These are phyloP conservation scores for Amniataba percoides DNA, from an alignment of 2,797 vertebrate genomes.

Conservation along the genomic window DNA sequence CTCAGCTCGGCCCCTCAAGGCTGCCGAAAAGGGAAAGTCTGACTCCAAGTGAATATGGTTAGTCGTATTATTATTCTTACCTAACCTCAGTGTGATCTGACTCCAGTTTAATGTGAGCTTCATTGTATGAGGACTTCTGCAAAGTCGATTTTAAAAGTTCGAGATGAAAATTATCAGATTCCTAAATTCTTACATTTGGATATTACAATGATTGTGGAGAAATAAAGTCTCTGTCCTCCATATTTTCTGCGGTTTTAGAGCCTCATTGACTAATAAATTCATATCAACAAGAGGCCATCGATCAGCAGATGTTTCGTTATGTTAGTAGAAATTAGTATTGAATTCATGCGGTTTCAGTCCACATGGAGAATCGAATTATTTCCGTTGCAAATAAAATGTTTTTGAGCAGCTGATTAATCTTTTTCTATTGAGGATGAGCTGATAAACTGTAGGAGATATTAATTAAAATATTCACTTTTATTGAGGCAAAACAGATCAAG, in stretches of 20 bases:
- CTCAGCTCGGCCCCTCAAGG: slow-evolving; percentile 37
- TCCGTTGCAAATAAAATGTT: not conserved
- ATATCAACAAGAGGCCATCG: not conserved
- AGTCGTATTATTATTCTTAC: slow-evolving; percentile 35
- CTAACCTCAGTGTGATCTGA: slow-evolving; percentile 13
- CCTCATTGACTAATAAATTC: not conserved
- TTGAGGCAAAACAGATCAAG: not conserved
- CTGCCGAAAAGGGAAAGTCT: slow-evolving; percentile 45
- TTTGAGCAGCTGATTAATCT: not conserved
- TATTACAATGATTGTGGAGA: not conserved
- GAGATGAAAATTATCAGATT: not conserved
- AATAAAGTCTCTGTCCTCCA: not conserved
- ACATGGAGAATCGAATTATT: not conserved
- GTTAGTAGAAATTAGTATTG: not conserved
- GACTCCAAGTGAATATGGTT: slow-evolving; percentile 49
- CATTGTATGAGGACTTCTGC: not conserved
- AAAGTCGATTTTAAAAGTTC: not conserved
- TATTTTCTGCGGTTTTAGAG: not conserved
- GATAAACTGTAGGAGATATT: not conserved
- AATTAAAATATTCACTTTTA: not conserved
- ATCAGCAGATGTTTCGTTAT: not conserved
- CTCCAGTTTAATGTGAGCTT: slow-evolving; percentile 16
- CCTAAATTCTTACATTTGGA: not conserved
- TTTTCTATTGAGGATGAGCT: not conserved
- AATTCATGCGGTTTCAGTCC: not conserved